phyloP scores from a whole-genome alignment of 2,113 vertebrate genomes.

The Dascyllus trimaculatus region DNA sequence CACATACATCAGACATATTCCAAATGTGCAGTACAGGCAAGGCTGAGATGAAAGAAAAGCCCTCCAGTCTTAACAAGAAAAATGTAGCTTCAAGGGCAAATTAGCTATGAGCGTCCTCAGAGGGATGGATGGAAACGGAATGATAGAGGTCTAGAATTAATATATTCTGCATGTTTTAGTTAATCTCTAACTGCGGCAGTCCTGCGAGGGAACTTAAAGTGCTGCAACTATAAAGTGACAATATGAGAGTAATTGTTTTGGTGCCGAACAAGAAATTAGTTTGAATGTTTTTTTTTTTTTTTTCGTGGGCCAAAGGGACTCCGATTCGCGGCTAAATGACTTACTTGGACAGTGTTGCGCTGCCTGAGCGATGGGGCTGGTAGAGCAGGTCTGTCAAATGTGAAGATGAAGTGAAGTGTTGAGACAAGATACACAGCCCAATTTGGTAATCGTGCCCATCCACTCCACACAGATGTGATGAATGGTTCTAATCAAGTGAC shows the following conservation, averaged over 20 bases:
- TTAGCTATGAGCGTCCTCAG: slow-evolving; percentile 75
- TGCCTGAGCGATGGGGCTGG: slow-evolving; percentile 40
- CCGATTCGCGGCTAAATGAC: slow-evolving; percentile 40
- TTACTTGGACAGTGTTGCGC: slow-evolving; percentile 51
- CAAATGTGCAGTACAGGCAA: slow-evolving; percentile 62
- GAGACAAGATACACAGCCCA: slow-evolving; percentile 62
- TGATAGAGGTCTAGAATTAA: slow-evolving; percentile 69
- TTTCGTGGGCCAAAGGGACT: slow-evolving; percentile 37
- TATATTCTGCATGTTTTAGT: slow-evolving; percentile 71
- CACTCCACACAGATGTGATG: slow-evolving; percentile 70
- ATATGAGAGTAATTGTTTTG: slow-evolving; percentile 52
- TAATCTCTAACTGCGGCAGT: slow-evolving; percentile 53
- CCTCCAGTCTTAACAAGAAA: slow-evolving; percentile 77
- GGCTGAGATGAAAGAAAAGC: slow-evolving; percentile 78
- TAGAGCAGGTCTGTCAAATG: slow-evolving; percentile 57
- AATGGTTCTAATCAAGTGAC: slow-evolving; percentile 82
- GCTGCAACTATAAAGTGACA: slow-evolving; percentile 52
- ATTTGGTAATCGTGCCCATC: slow-evolving; percentile 62
- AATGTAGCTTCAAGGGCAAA: slow-evolving; percentile 79
- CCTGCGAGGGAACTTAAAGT: slow-evolving; percentile 51
- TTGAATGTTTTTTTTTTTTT: slow-evolving; percentile 30
- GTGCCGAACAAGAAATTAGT: slow-evolving; percentile 45
- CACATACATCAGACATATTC: slow-evolving; percentile 61
- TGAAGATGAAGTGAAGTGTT: slow-evolving; percentile 75
- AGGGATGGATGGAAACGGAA: slow-evolving; percentile 73